Percentiles rank a stretch among this genome's conserved stretches.
phyloP scores from a whole-genome alignment of 2,797 vertebrate genomes.

The Telmatherina bonti region DNA sequence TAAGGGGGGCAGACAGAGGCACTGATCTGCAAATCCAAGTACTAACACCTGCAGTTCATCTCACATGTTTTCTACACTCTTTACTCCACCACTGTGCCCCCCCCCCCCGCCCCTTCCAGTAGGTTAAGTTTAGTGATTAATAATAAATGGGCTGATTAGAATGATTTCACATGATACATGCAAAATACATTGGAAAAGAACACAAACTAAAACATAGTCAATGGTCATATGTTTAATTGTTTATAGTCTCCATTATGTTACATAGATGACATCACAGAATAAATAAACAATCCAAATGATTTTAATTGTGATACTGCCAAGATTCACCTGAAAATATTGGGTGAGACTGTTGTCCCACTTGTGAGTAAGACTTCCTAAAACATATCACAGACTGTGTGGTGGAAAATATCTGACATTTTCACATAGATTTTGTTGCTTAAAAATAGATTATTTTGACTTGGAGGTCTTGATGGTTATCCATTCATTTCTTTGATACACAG shows the following conservation, averaged over 20 bases:
- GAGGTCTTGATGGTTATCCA: constrained; percentile 7
- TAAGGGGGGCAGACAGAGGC: no score
- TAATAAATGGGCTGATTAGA: no score
- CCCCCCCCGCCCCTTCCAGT: no score
- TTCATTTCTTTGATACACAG: constrained; percentile 34
- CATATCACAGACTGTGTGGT: constrained; percentile 30
- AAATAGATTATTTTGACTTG: constrained; percentile 33
- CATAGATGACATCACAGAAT: no score
- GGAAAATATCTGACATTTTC: constrained; percentile 27
- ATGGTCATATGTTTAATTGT: neutral
- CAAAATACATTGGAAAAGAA: no score
- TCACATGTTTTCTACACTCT: neutral
- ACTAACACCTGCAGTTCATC: neutral
- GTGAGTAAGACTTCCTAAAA: constrained; percentile 40
- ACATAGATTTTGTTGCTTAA: constrained; percentile 32
- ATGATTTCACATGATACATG: no score
- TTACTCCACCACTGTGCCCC: no score
- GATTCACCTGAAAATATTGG: neutral
- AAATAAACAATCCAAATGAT: no score
- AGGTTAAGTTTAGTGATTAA: no score
- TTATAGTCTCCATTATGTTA: neutral
- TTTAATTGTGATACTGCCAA: no score
- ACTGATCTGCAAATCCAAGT: no score
- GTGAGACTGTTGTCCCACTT: neutral
- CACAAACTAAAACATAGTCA: no score